Evolutionary conservation across 2,113 vertebrate species (phyloP).

Genomic region (Myotis lucifugus): DNA sequence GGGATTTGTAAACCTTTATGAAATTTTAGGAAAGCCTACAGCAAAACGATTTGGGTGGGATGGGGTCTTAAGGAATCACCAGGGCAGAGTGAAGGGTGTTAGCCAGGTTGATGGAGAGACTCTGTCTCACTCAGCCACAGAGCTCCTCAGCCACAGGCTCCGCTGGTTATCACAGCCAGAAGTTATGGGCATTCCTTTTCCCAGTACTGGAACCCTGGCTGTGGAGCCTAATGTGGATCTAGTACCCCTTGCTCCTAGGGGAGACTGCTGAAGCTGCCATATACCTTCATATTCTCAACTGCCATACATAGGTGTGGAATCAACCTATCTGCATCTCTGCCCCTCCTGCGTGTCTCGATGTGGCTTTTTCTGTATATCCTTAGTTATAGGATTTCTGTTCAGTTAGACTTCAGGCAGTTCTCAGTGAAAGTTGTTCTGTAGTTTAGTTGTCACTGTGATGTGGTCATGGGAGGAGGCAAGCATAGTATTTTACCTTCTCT

Average conservation of each 20-base stretch:
- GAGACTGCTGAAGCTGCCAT: background rate
- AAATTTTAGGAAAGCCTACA: background rate
- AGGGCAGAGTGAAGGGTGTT: background rate
- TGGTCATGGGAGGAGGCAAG: background rate
- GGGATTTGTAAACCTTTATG: background rate
- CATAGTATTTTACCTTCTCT: background rate
- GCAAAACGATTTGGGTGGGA: background rate
- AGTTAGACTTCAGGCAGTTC: background rate
- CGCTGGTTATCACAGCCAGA: background rate
- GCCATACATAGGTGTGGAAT: background rate
- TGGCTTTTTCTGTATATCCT: background rate
- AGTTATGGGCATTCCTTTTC: background rate
- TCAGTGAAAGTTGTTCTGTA: background rate
- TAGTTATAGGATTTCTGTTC: background rate
- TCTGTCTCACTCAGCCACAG: background rate
- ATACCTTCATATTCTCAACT: background rate
- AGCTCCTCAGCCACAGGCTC: background rate
- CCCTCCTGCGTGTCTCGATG: background rate
- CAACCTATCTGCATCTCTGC: background rate
- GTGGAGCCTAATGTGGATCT: background rate
- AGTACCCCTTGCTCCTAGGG: background rate
- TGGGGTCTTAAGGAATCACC: background rate
- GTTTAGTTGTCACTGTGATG: background rate
- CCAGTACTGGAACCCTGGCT: background rate
- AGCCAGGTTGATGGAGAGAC: no score